These are phyloP conservation scores for Trilocha varians DNA, from an alignment of 2,888 invertebrate species.

Conservation along the genomic window DNA sequence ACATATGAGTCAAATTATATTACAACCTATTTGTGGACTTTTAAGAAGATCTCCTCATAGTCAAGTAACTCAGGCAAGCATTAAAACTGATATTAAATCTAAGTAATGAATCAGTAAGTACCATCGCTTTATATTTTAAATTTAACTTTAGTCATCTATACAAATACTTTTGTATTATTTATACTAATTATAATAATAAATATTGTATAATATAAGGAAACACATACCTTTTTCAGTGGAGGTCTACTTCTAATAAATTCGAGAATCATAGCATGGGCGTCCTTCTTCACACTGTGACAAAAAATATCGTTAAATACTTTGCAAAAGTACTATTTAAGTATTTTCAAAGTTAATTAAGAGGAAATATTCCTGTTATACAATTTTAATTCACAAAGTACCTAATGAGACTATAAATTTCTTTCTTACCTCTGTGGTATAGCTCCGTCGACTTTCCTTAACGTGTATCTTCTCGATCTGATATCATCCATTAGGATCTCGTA, in stretches of 20 bases:
- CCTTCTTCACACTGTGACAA: constrained; percentile 84
- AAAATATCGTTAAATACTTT: constrained; percentile 12
- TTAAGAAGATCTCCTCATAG: too few relatives aligned
- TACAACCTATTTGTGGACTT: too few relatives aligned
- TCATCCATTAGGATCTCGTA: constrained; percentile 98
- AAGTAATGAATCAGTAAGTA: too few relatives aligned
- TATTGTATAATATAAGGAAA: background rate
- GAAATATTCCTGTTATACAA: background rate
- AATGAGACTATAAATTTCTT: background rate
- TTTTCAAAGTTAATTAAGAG: background rate
- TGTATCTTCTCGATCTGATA: constrained; percentile 91
- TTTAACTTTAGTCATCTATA: too few relatives aligned
- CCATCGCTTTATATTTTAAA: too few relatives aligned
- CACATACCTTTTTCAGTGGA: constrained; percentile 87
- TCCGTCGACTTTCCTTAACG: constrained; percentile 89
- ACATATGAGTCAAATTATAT: constrained; percentile 1
- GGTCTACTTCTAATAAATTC: constrained; percentile 97
- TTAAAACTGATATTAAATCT: too few relatives aligned
- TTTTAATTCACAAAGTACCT: too few relatives aligned
- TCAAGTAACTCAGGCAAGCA: too few relatives aligned
- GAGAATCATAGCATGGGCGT: constrained; percentile 95
- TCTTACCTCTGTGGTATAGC: constrained; percentile 76
- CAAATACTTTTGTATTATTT: too few relatives aligned
- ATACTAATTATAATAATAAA: background rate
- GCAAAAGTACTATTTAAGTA: background rate